These are phyloP conservation scores for Atta colombica DNA, from an alignment of 1,140 invertebrate genomes.

Conservation along the genomic window DNA sequence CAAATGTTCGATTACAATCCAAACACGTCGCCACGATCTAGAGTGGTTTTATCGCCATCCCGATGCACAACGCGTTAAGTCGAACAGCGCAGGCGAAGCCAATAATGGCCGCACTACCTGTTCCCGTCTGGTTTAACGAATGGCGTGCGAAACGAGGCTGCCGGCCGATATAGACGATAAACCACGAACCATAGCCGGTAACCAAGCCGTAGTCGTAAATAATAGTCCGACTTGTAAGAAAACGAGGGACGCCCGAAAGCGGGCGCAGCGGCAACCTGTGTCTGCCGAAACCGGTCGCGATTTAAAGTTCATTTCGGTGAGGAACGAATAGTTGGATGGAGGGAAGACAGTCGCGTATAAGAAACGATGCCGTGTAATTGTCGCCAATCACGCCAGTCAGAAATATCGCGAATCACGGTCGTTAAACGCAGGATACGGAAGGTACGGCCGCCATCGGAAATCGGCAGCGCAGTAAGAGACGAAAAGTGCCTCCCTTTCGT, in stretches of 20 bases:
- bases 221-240: slow-evolving; percentile 62
- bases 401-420: slow-evolving; percentile 66
- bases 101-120: slow-evolving; percentile 60
- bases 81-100: slow-evolving; percentile 27
- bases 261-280: slow-evolving; percentile 18
- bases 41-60: slow-evolving; percentile 36
- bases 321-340: slow-evolving; percentile 83
- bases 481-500: slow-evolving; percentile 17
- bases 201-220: slow-evolving; percentile 48
- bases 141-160: slow-evolving; percentile 58
- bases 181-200: slow-evolving; percentile 44
- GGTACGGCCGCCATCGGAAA: slow-evolving; percentile 34
- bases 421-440: slow-evolving; percentile 56
- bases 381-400: slow-evolving; percentile 78
- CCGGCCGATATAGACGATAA: slow-evolving; percentile 56
- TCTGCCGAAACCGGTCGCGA: slow-evolving; percentile 67
- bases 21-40: slow-evolving; percentile 52
- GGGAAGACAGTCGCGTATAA: slow-evolving; percentile 43
- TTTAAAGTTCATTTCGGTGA: slow-evolving; percentile 82
- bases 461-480: slow-evolving; percentile 3
- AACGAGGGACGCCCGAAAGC: slow-evolving; percentile 42
- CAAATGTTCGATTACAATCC: slow-evolving; percentile 56
- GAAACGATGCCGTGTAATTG: slow-evolving; percentile 78
- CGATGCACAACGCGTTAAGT: slow-evolving; percentile 51
- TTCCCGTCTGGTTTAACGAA: slow-evolving; percentile 61